phyloP scores from a whole-genome alignment of 2,888 invertebrate species.

The Agrotis ipsilon region DNA sequence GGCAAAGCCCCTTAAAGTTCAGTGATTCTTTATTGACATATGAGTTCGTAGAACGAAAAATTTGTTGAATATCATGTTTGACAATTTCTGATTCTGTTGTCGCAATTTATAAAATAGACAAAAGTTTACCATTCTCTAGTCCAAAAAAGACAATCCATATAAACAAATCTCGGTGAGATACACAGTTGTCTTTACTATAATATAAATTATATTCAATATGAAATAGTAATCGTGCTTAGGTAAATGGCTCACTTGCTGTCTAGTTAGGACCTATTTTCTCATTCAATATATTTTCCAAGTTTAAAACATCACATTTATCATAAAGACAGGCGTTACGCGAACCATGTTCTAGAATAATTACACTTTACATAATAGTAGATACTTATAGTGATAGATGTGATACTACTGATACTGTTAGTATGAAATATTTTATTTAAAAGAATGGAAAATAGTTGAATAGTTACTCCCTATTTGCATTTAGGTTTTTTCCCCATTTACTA shows the following conservation, averaged over 20 bases:
- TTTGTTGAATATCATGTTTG: constrained; percentile 68
- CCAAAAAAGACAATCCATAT: constrained; percentile 81
- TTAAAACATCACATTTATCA: constrained; percentile 63
- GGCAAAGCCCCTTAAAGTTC: constrained; percentile 73
- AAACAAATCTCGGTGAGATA: constrained; percentile 68
- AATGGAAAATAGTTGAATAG: constrained; percentile 79
- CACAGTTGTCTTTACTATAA: constrained; percentile 60
- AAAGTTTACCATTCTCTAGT: constrained; percentile 88
- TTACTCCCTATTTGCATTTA: constrained; percentile 84
- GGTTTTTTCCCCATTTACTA: constrained; percentile 74
- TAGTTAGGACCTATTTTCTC: constrained; percentile 70
- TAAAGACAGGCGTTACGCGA: constrained; percentile 47
- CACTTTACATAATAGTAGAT: constrained; percentile 68
- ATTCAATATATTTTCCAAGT: constrained; percentile 59
- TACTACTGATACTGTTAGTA: constrained; percentile 78
- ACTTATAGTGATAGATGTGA: constrained; percentile 82
- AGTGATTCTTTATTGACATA: constrained; percentile 71
- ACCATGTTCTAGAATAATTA: constrained; percentile 64
- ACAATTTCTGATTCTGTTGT: constrained; percentile 72
- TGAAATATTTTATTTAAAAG: constrained; percentile 75
- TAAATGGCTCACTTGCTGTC: constrained; percentile 68
- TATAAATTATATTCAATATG: constrained; percentile 65
- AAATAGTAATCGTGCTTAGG: constrained; percentile 72
- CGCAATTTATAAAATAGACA: constrained; percentile 74
- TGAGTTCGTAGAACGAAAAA: constrained; percentile 82